phyloP scores from a whole-genome alignment of 23 tunicate genomes.

The Phallusia fumigata region DNA sequence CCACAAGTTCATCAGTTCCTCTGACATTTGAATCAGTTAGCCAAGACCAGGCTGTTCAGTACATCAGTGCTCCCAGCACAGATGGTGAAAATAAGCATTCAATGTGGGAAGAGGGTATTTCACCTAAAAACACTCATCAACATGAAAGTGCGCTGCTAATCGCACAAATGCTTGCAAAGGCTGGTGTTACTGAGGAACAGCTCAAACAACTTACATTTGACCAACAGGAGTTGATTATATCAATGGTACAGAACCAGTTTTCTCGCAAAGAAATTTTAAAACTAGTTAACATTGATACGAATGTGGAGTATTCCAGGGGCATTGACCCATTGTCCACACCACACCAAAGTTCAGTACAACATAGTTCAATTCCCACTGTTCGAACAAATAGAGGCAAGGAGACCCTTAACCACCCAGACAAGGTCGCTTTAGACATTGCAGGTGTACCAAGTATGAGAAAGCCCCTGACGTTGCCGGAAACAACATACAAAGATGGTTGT shows the following conservation, averaged over 20 bases:
- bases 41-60: neutral
- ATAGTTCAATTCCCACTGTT: neutral
- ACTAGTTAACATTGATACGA: constrained; percentile 30
- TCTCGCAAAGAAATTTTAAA: constrained; percentile 48
- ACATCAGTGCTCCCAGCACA: neutral
- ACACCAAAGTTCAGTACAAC: neutral
- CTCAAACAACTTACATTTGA: constrained; percentile 67
- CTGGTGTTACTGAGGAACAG: constrained; percentile 77
- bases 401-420: neutral
- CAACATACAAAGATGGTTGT: neutral
- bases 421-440: neutral
- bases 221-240: constrained; percentile 69
- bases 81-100: neutral
- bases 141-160: constrained; percentile 40
- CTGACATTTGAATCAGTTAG: neutral
- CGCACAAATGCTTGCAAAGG: constrained; percentile 66
- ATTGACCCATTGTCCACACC: neutral
- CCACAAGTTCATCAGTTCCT: neutral
- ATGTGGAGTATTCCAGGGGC: neutral
- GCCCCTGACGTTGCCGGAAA: neutral
- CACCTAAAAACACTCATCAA: constrained; percentile 13
- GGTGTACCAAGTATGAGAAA: neutral
- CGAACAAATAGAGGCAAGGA: too few relatives aligned
- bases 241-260: constrained; percentile 66
- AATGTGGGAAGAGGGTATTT: neutral